A percentile compares a stretch with the other conserved stretches of the same genome.
These are phyloP conservation scores for Cantharis flavilabris DNA, from an alignment of 2,888 invertebrate genomes.

Conservation along the genomic window DNA sequence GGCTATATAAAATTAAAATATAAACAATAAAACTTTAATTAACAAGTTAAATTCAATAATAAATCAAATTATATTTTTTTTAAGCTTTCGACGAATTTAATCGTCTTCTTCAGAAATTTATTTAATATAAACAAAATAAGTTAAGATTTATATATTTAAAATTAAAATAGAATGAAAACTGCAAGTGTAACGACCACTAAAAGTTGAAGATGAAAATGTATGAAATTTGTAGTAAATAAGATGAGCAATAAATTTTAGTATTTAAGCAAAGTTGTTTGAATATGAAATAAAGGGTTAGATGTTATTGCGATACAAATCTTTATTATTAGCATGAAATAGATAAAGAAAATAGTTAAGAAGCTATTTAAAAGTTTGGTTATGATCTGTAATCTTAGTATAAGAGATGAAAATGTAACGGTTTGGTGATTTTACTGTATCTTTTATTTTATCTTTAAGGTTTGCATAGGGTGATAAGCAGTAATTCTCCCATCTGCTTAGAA, in stretches of 20 bases:
- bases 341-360: neutral
- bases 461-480: conserved; percentile 45
- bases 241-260: neutral
- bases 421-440: conserved; percentile 24
- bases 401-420: conserved; percentile 15
- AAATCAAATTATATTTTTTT: no score
- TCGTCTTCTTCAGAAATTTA: no score
- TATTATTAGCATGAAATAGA: neutral
- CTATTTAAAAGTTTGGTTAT: neutral
- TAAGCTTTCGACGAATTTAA: no score
- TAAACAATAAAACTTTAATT: no score
- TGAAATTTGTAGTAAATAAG: neutral
- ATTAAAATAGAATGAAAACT: neutral
- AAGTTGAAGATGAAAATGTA: neutral
- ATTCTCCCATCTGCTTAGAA: conserved; percentile 38
- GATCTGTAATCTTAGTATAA: neutral
- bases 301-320: neutral
- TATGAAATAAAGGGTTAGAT: neutral
- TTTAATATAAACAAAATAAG: no score
- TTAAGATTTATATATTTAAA: no score
- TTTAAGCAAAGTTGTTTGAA: neutral
- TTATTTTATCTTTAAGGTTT: conserved; percentile 35
- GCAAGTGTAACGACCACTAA: neutral
- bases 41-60: no score
- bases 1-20: neutral